A percentile compares a stretch with the other conserved stretches of the same genome.
Conservation (phyloP, 1,140 invertebrate species). For the Caenorhabditis latens region DNA sequence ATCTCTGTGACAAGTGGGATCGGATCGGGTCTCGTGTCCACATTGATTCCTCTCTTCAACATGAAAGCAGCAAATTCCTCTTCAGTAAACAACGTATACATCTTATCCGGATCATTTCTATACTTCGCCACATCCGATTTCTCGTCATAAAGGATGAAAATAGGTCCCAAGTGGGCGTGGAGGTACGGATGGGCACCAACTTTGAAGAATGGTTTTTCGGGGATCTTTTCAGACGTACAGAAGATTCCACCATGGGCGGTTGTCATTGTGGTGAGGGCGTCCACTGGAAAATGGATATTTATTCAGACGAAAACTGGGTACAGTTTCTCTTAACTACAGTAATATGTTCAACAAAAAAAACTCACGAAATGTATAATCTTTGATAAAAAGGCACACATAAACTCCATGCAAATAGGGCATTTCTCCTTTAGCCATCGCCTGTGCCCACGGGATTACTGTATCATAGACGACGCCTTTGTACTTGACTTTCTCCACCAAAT, state of each 20-base stretch:
- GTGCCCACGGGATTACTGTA: conserved; percentile 10
- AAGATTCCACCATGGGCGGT: not conserved
- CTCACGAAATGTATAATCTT: not conserved
- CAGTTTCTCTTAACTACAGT: too few relatives aligned
- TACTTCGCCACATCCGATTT: not conserved
- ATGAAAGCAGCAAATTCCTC: not conserved
- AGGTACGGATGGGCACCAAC: conserved; percentile 13
- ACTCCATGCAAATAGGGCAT: conserved; percentile 33
- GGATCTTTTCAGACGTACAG: not conserved
- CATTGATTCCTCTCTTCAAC: not conserved
- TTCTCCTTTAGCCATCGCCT: conserved; percentile 4
- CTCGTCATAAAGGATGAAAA: not conserved
- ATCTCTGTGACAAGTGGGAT: not conserved
- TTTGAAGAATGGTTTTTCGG: not conserved
- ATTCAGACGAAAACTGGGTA: too few relatives aligned
- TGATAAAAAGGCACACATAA: not conserved
- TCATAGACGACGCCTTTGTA: conserved; percentile 9
- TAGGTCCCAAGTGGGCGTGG: not conserved
- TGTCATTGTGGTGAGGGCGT: not conserved
- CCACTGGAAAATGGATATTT: not conserved
- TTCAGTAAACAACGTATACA: conserved; percentile 9
- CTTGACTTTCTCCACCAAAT: not conserved
- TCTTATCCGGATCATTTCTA: conserved; percentile 13
- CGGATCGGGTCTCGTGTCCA: not conserved
- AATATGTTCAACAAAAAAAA: too few relatives aligned